Evolutionary conservation across 2,113 vertebrate genomes (phyloP).

Genomic region (Gallinago undulata): DNA sequence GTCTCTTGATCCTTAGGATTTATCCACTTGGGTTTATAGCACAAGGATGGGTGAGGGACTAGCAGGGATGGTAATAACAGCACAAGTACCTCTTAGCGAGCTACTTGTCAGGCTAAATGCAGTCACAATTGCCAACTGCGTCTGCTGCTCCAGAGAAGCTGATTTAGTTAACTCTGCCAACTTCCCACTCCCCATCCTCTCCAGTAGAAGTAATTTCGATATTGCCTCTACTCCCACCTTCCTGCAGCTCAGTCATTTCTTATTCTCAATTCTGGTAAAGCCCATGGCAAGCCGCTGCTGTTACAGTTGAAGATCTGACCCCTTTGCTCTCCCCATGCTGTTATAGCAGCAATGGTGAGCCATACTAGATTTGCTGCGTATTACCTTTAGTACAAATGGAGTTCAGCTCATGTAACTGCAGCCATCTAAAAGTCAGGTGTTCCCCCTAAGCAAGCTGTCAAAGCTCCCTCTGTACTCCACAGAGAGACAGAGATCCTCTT

Average conservation of each 20-base stretch:
- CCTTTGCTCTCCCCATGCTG: not conserved
- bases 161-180: not conserved
- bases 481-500: not conserved
- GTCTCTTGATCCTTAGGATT: constrained; percentile 12
- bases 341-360: not conserved
- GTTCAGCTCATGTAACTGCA: not conserved
- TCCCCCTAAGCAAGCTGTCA: not conserved
- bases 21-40: not conserved
- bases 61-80: not conserved
- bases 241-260: not conserved
- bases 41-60: not conserved
- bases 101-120: not conserved
- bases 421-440: not conserved
- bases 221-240: not conserved
- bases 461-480: not conserved
- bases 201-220: not conserved
- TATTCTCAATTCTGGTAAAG: not conserved
- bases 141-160: not conserved
- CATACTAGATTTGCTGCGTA: not conserved
- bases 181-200: not conserved
- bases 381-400: not conserved
- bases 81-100: not conserved
- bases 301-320: not conserved
- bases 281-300: not conserved
- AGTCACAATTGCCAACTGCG: not conserved